A percentile compares a stretch with the other conserved stretches of the same genome.
phyloP scores from a whole-genome alignment of 2,113 vertebrate species.

The Gallinago jamesoni region DNA sequence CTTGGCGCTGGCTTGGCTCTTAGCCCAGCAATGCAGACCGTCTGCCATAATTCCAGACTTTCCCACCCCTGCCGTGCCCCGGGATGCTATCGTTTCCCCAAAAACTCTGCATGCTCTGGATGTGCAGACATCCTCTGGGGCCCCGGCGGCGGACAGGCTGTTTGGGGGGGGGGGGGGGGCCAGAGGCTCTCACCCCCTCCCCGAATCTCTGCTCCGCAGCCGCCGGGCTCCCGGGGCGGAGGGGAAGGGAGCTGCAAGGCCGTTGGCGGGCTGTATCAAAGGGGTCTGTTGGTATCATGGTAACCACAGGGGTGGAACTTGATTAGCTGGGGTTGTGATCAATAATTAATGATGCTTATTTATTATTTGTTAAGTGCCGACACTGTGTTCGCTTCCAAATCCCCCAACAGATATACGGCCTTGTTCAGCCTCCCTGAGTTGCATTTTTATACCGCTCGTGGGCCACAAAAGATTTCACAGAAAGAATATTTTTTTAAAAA shows the following conservation, averaged over 20 bases:
- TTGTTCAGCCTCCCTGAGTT: background rate
- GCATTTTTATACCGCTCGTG: background rate
- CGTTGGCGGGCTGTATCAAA: background rate
- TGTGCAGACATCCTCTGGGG: background rate
- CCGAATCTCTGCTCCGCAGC: accelerated
- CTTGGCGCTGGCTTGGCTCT: accelerated
- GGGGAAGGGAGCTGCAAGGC: background rate
- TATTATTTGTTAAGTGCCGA: conserved; percentile 50
- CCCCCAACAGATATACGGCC: background rate
- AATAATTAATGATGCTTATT: conserved; percentile 65
- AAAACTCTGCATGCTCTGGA: background rate
- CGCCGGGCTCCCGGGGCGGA: accelerated
- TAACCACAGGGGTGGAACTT: conserved; percentile 18
- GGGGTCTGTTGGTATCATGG: background rate
- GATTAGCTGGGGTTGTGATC: conserved; percentile 55
- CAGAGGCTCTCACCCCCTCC: background rate
- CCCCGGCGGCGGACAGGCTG: accelerated
- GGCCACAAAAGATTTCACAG: conserved; percentile 43
- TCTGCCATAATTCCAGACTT: accelerated
- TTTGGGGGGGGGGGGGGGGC: background rate
- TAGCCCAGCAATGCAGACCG: accelerated
- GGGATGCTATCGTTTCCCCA: background rate
- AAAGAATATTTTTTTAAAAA: background rate
- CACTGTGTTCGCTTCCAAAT: background rate
- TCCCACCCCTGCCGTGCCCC: accelerated